Conservation (phyloP, 2,113 vertebrate genomes). For the Cacatua alba region DNA sequence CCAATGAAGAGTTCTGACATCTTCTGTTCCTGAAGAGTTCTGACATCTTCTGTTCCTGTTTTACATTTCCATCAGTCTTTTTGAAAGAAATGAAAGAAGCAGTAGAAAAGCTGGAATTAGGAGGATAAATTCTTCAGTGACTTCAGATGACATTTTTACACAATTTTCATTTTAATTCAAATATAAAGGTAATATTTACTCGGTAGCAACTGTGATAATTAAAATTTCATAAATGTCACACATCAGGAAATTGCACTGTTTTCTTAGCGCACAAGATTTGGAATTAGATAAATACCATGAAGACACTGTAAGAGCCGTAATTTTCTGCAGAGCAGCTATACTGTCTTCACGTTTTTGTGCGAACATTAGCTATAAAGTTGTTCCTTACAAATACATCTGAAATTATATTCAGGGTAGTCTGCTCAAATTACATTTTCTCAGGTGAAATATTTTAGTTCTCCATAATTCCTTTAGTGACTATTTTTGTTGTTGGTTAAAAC, state of each 20-base stretch:
- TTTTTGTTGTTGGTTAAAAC: background rate
- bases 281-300: background rate
- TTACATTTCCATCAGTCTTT: background rate
- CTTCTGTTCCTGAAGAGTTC: background rate
- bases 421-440: background rate
- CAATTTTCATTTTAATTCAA: background rate
- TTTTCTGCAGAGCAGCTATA: background rate
- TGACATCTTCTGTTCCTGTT: background rate
- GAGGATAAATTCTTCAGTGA: background rate
- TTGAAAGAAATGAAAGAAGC: background rate
- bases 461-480: background rate
- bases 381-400: background rate
- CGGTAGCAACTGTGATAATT: background rate
- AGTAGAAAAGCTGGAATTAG: background rate
- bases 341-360: background rate
- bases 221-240: background rate
- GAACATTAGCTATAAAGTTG: background rate
- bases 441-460: background rate
- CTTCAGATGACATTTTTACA: background rate
- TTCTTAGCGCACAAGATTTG: background rate
- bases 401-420: background rate
- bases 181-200: background rate
- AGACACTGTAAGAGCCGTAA: background rate
- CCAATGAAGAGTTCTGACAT: background rate
- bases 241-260: background rate